Base-by-base conservation (phyloP, 2,888 invertebrate genomes). In the Stenurella melanura region DNA sequence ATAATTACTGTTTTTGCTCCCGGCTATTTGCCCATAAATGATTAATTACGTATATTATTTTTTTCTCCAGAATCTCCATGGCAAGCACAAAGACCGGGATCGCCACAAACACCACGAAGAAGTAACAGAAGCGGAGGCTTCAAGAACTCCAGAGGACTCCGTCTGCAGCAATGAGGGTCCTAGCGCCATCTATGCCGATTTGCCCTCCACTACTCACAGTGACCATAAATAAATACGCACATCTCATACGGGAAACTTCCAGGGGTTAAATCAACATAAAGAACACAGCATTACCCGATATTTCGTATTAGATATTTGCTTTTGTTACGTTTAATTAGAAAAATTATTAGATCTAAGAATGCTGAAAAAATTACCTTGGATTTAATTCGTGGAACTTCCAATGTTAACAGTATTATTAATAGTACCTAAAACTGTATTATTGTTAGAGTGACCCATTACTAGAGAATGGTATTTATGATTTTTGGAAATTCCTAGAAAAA, bases 151-250 rank as follows among this genome's bases (percentile, higher is more conserved):
- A 12, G 97, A 97, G 89, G 97, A 97, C 90, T 96, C 96, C 0
- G 96, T 96, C 60, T 97, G 96, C 90, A 96, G 96, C 85, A 94
- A 93, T 82, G 97, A 97, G 90, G 97, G 96, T 2, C 95, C 95
- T 77, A 94, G 94, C 80, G 94, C 92, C 85, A 91, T 92, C 87
- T 93, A 93, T 60, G 92, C 92, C 82, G 93, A 91, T 75, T 91
- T 93, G 83, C 90, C 90, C 77, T 87, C 88, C 68, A 85, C 86
- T n/a, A 83, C 86, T 30, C 85, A 86, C 74, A 83, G 81, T 57
- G 73, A 73, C 38, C 57, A 58, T 10, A 57, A 60, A 63, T 56
- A 72, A 61, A 69, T 34, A 57, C 68, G 15, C 30, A 56, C 26
- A 34, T 34, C 9, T n/a, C 11, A 7, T 21, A n/a, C 7, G n/a